Conservation (phyloP, 2,113 vertebrate genomes). For the Microtus pennsylvanicus region DNA sequence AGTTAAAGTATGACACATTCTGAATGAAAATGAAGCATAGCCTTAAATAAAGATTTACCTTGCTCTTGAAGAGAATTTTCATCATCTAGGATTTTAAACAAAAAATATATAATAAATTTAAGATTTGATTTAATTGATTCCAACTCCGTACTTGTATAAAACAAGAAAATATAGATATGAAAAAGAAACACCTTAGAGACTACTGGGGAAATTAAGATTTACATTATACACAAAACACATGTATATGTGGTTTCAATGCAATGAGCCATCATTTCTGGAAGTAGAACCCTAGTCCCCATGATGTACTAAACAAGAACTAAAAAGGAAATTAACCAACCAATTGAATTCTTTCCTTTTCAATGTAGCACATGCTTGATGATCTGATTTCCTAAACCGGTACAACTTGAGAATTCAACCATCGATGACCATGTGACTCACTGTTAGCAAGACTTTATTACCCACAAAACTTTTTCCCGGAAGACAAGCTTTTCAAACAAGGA, state of each 20-base stretch:
- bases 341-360: not conserved
- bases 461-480: not conserved
- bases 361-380: not conserved
- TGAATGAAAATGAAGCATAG: not conserved
- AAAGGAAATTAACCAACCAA: not conserved
- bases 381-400: not conserved
- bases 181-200: constrained; percentile 5
- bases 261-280: not conserved
- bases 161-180: not conserved
- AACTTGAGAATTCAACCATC: not conserved
- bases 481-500: not conserved
- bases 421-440: not conserved
- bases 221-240: not conserved
- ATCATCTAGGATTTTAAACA: not conserved
- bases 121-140: not conserved
- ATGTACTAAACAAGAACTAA: not conserved
- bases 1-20: not conserved
- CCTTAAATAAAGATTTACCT: not conserved
- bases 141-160: not conserved
- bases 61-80: not conserved
- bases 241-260: not conserved
- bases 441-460: not conserved
- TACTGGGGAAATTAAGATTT: not conserved
- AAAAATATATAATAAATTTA: not conserved
- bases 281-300: not conserved